Base-by-base conservation (phyloP, 2,113 vertebrate species). In the Thermophis baileyi region DNA sequence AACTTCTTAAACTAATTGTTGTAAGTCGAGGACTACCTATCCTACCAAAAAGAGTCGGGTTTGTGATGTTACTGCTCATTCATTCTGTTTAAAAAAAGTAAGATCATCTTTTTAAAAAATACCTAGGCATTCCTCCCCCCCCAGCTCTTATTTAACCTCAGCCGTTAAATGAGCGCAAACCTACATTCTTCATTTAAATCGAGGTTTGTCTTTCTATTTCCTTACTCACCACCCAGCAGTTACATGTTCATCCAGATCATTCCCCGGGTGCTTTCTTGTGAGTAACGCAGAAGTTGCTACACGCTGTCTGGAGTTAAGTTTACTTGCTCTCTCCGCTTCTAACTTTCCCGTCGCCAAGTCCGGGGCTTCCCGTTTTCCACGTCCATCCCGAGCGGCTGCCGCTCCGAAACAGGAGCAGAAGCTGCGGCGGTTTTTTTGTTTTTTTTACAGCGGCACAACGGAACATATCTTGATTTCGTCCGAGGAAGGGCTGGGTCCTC, bases 401-500 rank as follows among this genome's bases (percentile, higher is more conserved):
- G 11, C 47, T 40, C 47, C 49, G 2, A 55, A 6, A 85, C n/a
- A 55, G 74, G 16, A 47, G 87, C 60, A 40, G 53, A 22, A 47
- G 87, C 50, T 16, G 90, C 46, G 6, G 81, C 20, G 51, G 54
- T 50, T 54, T 53, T 53, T 53, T 4, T 16, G 12, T 54, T 60
- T 10, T 25, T 60, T 60, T 44, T 40, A 51, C 47, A 54, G 46
- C 20, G 85, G 81, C 10, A 44, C 10, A 27, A 30, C 81, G 1
- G 46, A n/a, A 12, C 87, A 81, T 53, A 74, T 88, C 35, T 18
- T 10, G 54, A 91, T 94, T 93, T 89, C 46, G 89, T 88, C 46
- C 50, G 22, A 16, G 49, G 94, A 14, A 95, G 94, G 98, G 98
- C 69, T 97, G 98, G 98, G 97, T 97, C 93, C 94, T 93, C 89